Evolutionary conservation across 2,797 vertebrate species (phyloP), one percentile per base, ranked within the genome.

Genomic region (Acestrorhynchus altus): DNA sequence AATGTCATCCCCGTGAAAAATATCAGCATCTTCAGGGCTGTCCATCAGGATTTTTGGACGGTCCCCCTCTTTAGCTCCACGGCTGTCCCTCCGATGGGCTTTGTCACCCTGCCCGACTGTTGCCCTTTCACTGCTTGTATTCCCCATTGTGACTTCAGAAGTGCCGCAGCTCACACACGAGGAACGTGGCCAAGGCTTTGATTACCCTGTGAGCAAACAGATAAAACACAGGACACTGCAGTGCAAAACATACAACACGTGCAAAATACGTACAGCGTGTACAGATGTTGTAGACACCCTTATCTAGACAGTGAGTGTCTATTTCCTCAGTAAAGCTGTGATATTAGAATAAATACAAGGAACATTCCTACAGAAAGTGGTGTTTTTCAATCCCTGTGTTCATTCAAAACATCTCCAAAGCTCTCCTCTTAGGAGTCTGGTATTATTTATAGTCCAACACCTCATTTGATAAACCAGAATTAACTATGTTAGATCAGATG

Each of bases 31-130:
- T 85, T 99, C 98, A 0, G 98, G 98, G 54, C 97, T 98, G 89
- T 99, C 97, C 97, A 99, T 98, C 15, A 99, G 83, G 83, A 99
- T 98, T 83, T 99, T 98, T 1, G 97, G 96, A 57, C 96, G 90
- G 72, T 96, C 96, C 3, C 96, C 96, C 0, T 96, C 97, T 83
- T 98, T 99, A 15, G 86, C 89, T 4, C 96, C 96, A 0, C 95
- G 90, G 84, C 92, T 95, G 89, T 98, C 96, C 66, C 96, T 91
- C 42, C 96, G 93, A 79, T 93, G 88, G 12, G 89, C 85, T 86
- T 98, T 98, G 47, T 96, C 95, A 0, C 93, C 94, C 0, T 97
- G 97, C 12, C 96, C 95, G 90, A 96, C 88, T 0, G 93, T 95
- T 0, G 94, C 93, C 79, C 97, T 92, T 88, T 99, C 98, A 0